These are phyloP conservation scores for Cabera pusaria DNA, from an alignment of 2,888 invertebrate species.

Conservation along the genomic window DNA sequence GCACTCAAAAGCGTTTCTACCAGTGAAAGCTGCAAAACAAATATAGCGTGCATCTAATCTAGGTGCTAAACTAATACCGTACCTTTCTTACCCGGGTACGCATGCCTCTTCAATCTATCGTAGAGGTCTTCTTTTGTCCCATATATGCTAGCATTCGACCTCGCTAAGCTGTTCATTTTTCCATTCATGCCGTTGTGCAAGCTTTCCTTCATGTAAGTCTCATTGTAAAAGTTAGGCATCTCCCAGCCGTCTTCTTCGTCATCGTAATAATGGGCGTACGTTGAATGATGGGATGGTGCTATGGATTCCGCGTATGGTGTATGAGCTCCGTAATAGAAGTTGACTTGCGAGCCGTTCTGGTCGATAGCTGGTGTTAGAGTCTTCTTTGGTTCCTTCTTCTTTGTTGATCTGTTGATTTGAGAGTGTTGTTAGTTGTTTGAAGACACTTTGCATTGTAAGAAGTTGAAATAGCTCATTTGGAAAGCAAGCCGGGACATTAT, in stretches of 20 bases:
- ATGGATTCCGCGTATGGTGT: constrained; percentile 98
- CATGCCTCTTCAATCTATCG: constrained; percentile 96
- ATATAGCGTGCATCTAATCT: constrained; percentile 61
- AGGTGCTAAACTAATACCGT: constrained; percentile 74
- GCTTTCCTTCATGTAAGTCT: constrained; percentile 97
- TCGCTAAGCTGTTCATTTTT: constrained; percentile 96
- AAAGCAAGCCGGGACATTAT: too few species aligned
- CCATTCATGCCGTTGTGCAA: constrained; percentile 92
- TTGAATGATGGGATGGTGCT: constrained; percentile 97
- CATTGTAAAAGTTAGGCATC: constrained; percentile 98
- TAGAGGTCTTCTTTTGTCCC: constrained; percentile 98
- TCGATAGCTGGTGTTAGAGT: constrained; percentile 94
- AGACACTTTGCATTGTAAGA: too few species aligned
- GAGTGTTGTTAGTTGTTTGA: too few species aligned
- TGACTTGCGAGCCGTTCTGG: constrained; percentile 96
- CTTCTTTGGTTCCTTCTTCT: constrained; percentile 95
- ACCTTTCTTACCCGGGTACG: constrained; percentile 97
- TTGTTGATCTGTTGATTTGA: constrained; percentile 89
- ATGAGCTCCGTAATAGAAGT: constrained; percentile 97
- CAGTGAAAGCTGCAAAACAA: constrained; percentile 44
- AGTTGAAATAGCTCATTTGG: too few species aligned
- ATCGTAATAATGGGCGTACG: constrained; percentile 97
- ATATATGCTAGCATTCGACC: constrained; percentile 96
- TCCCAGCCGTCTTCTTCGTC: constrained; percentile 99
- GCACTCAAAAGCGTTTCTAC: constrained; percentile 26